Conservation (phyloP, 2,797 vertebrate species). For the Heteromormyrus szaboi region DNA sequence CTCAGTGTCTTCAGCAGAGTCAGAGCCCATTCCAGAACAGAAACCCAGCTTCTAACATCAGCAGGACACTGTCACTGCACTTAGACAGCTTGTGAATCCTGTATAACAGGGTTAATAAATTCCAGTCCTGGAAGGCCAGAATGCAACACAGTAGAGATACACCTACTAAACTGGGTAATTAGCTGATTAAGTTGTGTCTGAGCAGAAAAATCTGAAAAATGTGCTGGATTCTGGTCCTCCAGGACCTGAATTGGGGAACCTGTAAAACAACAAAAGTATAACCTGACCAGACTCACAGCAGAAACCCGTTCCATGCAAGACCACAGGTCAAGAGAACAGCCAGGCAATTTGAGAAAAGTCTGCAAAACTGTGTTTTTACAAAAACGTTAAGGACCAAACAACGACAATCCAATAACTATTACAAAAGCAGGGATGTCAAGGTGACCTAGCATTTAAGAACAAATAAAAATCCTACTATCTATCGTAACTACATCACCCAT, state of each 20-base stretch:
- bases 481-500: background rate
- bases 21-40: background rate
- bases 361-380: background rate
- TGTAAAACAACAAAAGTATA: background rate
- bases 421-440: background rate
- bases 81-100: background rate
- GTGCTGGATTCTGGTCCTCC: background rate
- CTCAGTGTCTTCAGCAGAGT: background rate
- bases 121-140: background rate
- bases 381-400: background rate
- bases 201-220: background rate
- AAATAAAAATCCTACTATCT: background rate
- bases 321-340: background rate
- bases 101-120: background rate
- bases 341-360: background rate
- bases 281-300: background rate
- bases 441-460: background rate
- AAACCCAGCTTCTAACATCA: background rate
- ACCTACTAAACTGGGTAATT: background rate
- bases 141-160: background rate
- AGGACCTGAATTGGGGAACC: background rate
- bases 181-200: background rate
- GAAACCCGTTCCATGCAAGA: background rate
- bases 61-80: background rate
- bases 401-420: background rate